Percentiles rank a stretch among this genome's conserved stretches.
Conservation (phyloP, 2,888 invertebrate species). For the Drosophila nigricruria region DNA sequence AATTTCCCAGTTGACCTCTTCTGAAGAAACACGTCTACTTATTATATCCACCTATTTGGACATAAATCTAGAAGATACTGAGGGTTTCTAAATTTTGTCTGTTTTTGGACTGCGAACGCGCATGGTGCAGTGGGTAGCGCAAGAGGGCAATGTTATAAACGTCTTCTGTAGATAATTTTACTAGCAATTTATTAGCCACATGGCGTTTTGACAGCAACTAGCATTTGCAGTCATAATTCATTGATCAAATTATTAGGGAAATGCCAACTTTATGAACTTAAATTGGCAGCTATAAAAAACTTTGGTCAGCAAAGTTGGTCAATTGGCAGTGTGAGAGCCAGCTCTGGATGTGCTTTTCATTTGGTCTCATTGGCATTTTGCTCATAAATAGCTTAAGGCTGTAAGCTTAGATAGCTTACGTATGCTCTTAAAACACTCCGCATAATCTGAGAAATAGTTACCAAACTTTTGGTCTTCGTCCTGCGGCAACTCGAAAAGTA, state of each 20-base stretch:
- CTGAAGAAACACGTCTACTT: no score
- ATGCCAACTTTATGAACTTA: conserved; percentile 45
- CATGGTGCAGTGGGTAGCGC: not conserved
- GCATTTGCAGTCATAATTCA: conserved; percentile 72
- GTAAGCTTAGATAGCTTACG: conserved; percentile 47
- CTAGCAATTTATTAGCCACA: conserved; percentile 59
- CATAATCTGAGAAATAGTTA: conserved; percentile 62
- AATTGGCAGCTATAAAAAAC: conserved; percentile 55
- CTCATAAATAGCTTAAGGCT: conserved; percentile 43
- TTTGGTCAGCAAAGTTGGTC: conserved; percentile 46
- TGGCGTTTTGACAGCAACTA: conserved; percentile 44
- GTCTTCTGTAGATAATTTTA: conserved; percentile 54
- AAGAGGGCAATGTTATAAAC: not conserved
- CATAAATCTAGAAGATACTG: no score
- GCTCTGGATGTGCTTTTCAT: conserved; percentile 33
- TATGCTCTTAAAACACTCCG: conserved; percentile 33
- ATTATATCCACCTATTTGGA: no score
- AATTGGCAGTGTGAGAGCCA: conserved; percentile 26
- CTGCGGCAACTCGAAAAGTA: conserved; percentile 49
- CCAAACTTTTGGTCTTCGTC: conserved; percentile 54
- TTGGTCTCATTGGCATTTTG: conserved; percentile 35
- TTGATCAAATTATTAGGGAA: conserved; percentile 65
- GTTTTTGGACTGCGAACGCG: not conserved
- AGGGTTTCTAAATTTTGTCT: not conserved
- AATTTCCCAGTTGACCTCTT: no score